These are phyloP conservation scores for Cololabis saira DNA, from an alignment of 2,113 vertebrate species.

Conservation along the genomic window DNA sequence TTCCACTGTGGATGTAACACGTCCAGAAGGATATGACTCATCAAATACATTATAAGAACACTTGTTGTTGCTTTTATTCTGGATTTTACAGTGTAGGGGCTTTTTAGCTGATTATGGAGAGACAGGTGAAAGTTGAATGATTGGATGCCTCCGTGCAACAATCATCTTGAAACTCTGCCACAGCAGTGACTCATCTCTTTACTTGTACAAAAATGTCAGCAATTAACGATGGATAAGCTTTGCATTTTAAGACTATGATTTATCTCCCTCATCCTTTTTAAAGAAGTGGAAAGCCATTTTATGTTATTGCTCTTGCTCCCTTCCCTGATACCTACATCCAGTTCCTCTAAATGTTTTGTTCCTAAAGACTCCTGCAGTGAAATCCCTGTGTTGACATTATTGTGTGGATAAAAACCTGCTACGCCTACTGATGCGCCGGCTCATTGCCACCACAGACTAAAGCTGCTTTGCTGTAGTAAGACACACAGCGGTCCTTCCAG, in stretches of 20 bases:
- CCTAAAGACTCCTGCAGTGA: constrained; percentile 1
- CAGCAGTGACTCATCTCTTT: constrained; percentile 14
- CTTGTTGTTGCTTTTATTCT: too few species aligned
- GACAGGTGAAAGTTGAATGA: too few species aligned
- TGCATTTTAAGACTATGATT: constrained; percentile 1
- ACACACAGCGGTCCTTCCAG: constrained; percentile 22
- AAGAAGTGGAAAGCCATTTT: constrained; percentile 23
- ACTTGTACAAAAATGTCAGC: not conserved
- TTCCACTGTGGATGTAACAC: not conserved
- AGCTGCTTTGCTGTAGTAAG: not conserved
- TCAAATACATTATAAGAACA: not conserved
- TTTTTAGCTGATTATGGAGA: too few species aligned
- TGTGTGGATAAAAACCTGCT: constrained; percentile 14
- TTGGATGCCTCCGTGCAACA: too few species aligned
- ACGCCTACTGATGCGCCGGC: constrained; percentile 2
- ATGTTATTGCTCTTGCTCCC: constrained; percentile 2
- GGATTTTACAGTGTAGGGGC: too few species aligned
- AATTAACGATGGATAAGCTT: not conserved
- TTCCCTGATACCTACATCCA: too few species aligned
- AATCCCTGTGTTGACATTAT: constrained; percentile 20
- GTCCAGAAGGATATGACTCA: not conserved
- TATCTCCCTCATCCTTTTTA: not conserved
- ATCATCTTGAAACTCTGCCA: not conserved
- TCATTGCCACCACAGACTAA: constrained; percentile 1
- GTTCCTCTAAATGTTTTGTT: constrained; percentile 24